Evolutionary conservation across 2,113 vertebrate genomes (phyloP), one percentile per base, ranked within the genome.

Genomic region (Cairina moschata): DNA sequence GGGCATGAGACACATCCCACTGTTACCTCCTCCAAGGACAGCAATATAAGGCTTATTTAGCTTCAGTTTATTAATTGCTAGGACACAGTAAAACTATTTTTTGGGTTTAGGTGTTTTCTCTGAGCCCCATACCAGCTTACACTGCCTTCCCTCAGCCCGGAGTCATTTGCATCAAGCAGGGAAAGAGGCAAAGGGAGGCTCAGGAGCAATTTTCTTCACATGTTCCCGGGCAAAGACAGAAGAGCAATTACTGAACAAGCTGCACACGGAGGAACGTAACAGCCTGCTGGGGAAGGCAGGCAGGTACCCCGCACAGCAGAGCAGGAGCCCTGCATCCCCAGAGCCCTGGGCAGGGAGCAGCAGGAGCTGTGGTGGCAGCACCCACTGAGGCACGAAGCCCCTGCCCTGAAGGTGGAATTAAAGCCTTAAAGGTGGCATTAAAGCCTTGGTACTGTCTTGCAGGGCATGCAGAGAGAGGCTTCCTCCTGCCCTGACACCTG

Each of bases 201-300:
- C 22, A 29, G 68, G 59, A 50, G 65, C 58, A 77, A 18, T 55
- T 58, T 18, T 56, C 67, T 67, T 52, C 32, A 3, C 0, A 1
- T 2, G 4, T 34, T 67, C 66, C 11, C 6, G 6, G 17, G 40
- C 8, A 44, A 50, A 50, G n/a, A 22, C 8, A 34, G 75, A 88
- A 83, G 16, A 91, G 58, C n/a, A 68, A 10, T 31, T 63, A 56
- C 29, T 66, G 25, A 31, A 46, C 22, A 26, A 54, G 38, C 6
- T 20, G 42, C 7, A 2, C 0, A 1, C 3, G 2, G 34, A 59
- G 88, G 46, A 44, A 67, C 3, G 6, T 2, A 13, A 17, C 36
- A 59, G 12, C n/a, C 22, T 31, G 21, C 38, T 0, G 3, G 13
- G 34, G 52, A 44, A 40, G 0, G 0, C 11, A 15, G 11, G 6